Base-by-base conservation (phyloP, 2,888 invertebrate genomes). In the Chrysomela aeneicollis region DNA sequence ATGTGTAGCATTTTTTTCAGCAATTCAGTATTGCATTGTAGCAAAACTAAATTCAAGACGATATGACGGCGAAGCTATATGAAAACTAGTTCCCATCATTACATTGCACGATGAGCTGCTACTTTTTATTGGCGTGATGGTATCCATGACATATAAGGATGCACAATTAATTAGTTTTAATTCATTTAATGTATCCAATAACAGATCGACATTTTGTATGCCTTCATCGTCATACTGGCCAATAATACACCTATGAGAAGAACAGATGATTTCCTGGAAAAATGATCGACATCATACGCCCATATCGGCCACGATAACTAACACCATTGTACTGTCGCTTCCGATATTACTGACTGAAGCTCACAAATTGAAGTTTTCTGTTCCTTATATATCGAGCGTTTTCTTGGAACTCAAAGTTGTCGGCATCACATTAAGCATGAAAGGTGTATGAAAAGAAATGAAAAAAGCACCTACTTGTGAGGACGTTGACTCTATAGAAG, bases 211-310 rank as follows among this genome's bases (percentile, higher is more conserved):
- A 57, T 57, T 57, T 46, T 57, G 57, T 46, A 57, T 6, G 26
- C 46, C 46, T 46, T 57, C 57, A 46, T 26, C 57, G 46, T 26
- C 46, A 12, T 26, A 42, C 42, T 42, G 42, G 42, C 42, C 42
- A 46, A 37, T 57, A 57, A 57, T 46, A 26, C 46, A 37, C 18
- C 35, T 17, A 26, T 12, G 26, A 46, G 46, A 57, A 46, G 57
- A 57, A 57, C 22, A 57, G 26, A 57, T 46, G 46, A 57, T 32
- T 61, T 61, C 61, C 30, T 54, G 61, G 61, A 61, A 61, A 54
- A 47, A 53, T 61, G 61, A 61, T 53, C 19, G 54, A 47, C 54
- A 42, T 54, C 53, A 54, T 52, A 46, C 46, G 21, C 42, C 30
- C 49, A 46, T 49, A 35, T 10, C 18, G 49, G 47, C 21, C 49